Percentiles rank a stretch among this genome's conserved stretches.
These are phyloP conservation scores for Ashinkailepas kermadecensis DNA, from an alignment of 2,888 invertebrate species.

Conservation along the genomic window DNA sequence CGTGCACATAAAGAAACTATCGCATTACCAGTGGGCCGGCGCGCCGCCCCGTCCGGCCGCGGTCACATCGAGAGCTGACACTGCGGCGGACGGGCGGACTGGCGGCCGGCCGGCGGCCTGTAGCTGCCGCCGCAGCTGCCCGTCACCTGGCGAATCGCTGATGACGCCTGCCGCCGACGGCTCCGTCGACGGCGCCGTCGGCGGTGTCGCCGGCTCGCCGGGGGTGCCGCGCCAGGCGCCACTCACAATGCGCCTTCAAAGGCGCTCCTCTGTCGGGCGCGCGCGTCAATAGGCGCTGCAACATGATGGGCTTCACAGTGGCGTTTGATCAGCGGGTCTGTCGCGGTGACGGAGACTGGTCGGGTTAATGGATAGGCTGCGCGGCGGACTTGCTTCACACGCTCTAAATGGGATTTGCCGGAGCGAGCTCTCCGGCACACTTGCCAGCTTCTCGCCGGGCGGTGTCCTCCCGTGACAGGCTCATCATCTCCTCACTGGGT, in stretches of 20 bases:
- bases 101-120: neutral
- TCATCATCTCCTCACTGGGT: no score
- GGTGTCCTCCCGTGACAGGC: no score
- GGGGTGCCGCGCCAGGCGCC: neutral
- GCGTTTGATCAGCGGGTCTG: no score
- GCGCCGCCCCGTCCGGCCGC: neutral
- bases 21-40: neutral
- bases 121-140: neutral
- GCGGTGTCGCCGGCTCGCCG: no score
- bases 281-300: no score
- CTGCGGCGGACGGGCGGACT: neutral
- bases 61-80: neutral
- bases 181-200: neutral
- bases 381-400: no score
- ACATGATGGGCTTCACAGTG: no score
- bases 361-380: no score
- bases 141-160: neutral
- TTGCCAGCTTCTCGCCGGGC: no score
- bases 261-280: neutral
- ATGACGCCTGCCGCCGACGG: neutral
- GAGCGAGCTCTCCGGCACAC: no score
- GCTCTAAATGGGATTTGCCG: no score
- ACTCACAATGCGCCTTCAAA: neutral
- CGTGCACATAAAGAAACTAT: conserved; percentile 20
- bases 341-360: no score